A percentile compares a stretch with the other conserved stretches of the same genome.
These are phyloP conservation scores for Chamaetylas fuelleborni DNA, from an alignment of 2,113 vertebrate genomes.

Conservation along the genomic window DNA sequence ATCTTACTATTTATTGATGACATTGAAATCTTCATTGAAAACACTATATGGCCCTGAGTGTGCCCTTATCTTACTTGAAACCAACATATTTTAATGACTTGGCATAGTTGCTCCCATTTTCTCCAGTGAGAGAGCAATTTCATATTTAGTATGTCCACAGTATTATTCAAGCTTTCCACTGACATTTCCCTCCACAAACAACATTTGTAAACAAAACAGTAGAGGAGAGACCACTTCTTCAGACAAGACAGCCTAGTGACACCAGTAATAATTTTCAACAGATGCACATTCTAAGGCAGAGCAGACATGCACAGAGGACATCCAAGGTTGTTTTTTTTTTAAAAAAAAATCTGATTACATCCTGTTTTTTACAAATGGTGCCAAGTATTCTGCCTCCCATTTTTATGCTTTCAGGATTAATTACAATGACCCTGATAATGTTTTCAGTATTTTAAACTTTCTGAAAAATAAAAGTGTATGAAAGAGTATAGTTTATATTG, in stretches of 20 bases:
- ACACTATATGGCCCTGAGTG: background rate
- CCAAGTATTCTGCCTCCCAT: background rate
- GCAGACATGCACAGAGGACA: background rate
- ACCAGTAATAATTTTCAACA: background rate
- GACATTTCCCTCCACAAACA: background rate
- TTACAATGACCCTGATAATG: background rate
- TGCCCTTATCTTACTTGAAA: background rate
- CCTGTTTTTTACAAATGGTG: background rate
- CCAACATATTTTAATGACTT: background rate
- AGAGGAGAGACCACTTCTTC: background rate
- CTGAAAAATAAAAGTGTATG: background rate
- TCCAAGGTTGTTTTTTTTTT: background rate
- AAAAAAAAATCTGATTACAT: background rate
- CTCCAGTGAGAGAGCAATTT: background rate
- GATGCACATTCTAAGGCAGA: background rate
- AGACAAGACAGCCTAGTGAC: background rate
- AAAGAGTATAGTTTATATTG: background rate
- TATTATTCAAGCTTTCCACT: background rate
- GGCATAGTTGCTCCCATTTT: background rate
- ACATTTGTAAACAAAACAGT: background rate
- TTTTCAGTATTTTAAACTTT: background rate
- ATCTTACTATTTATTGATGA: background rate
- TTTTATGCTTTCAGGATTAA: conserved; percentile 10
- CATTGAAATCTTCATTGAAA: background rate
- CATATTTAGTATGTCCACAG: background rate